Percentiles rank a stretch among this genome's conserved stretches.
These are phyloP conservation scores for Octopus sinensis DNA, from an alignment of 1,140 invertebrate genomes.

Conservation along the genomic window DNA sequence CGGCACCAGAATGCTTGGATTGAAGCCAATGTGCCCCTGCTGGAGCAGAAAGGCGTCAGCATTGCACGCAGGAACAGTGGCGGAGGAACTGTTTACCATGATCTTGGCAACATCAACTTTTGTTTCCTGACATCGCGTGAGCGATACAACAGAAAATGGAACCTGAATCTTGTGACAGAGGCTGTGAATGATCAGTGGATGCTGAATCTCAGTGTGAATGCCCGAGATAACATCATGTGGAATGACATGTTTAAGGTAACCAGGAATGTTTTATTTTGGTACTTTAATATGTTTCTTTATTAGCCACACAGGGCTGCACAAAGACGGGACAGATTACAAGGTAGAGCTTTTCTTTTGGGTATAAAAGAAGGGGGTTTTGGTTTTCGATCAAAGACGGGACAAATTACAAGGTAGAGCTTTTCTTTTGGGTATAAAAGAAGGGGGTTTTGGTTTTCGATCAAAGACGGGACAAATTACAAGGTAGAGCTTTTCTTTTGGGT, in stretches of 20 bases:
- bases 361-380: background rate
- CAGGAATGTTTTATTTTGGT: background rate
- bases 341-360: background rate
- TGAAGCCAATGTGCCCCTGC: slow-evolving; percentile 72
- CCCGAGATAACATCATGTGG: slow-evolving; percentile 79
- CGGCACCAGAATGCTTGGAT: slow-evolving; percentile 95
- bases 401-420: too few species aligned
- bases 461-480: too few species aligned
- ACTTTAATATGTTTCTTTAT: background rate
- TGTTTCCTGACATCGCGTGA: slow-evolving; percentile 81
- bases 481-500: too few species aligned
- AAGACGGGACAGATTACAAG: background rate
- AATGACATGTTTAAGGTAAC: slow-evolving; percentile 73
- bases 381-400: background rate
- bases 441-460: too few species aligned
- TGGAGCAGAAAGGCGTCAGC: slow-evolving; percentile 63
- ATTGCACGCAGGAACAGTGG: slow-evolving; percentile 87
- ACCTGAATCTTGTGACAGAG: slow-evolving; percentile 78
- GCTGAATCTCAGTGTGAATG: slow-evolving; percentile 70
- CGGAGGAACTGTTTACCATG: slow-evolving; percentile 96
- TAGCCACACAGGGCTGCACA: background rate
- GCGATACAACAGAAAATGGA: slow-evolving; percentile 77
- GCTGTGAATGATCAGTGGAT: slow-evolving; percentile 77
- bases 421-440: too few species aligned
- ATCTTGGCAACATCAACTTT: slow-evolving; percentile 87